Percentiles rank a stretch among this genome's conserved stretches.
These are phyloP conservation scores for Tryphoninae sp. DNA, from an alignment of 2,888 invertebrate species.

Conservation along the genomic window DNA sequence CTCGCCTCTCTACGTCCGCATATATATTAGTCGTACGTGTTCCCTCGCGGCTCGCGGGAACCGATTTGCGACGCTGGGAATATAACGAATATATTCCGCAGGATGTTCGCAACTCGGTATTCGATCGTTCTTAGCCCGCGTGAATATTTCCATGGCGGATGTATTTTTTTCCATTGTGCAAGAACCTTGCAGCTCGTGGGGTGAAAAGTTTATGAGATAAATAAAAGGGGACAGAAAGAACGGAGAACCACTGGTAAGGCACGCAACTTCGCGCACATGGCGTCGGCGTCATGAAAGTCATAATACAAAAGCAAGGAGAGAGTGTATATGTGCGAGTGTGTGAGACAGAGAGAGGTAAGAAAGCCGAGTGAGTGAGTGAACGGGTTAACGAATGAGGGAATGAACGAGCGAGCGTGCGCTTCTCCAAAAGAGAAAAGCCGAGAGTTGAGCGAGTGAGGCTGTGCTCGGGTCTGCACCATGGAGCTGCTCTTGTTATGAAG, in stretches of 20 bases:
- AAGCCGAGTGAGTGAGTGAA: conserved; percentile 53
- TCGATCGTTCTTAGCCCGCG: conserved; percentile 46
- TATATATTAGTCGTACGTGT: conserved; percentile 78
- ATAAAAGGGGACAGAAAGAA: conserved; percentile 6
- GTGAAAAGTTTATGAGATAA: conserved; percentile 45
- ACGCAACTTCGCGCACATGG: conserved; percentile 69
- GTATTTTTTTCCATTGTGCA: not conserved
- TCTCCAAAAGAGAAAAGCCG: conserved; percentile 32
- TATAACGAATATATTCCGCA: conserved; percentile 23
- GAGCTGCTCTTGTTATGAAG: conserved; percentile 75
- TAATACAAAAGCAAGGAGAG: conserved; percentile 68
- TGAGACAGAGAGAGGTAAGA: conserved; percentile 36
- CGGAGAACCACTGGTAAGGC: conserved; percentile 63
- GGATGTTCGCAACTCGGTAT: conserved; percentile 65
- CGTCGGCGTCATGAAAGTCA: conserved; percentile 76
- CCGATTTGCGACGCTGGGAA: conserved; percentile 67
- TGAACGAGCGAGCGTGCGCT: conserved; percentile 60
- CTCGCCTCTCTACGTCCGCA: not conserved
- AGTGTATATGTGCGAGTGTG: conserved; percentile 53
- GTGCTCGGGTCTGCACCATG: conserved; percentile 11
- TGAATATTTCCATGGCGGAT: not conserved
- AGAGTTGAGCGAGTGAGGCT: conserved; percentile 28
- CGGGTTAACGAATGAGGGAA: conserved; percentile 53
- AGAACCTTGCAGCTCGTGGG: conserved; percentile 6
- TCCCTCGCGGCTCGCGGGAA: conserved; percentile 67